Evolutionary conservation across 2,113 vertebrate genomes (phyloP), one percentile per base, ranked within the genome.

Genomic region (Prunella himalayana): DNA sequence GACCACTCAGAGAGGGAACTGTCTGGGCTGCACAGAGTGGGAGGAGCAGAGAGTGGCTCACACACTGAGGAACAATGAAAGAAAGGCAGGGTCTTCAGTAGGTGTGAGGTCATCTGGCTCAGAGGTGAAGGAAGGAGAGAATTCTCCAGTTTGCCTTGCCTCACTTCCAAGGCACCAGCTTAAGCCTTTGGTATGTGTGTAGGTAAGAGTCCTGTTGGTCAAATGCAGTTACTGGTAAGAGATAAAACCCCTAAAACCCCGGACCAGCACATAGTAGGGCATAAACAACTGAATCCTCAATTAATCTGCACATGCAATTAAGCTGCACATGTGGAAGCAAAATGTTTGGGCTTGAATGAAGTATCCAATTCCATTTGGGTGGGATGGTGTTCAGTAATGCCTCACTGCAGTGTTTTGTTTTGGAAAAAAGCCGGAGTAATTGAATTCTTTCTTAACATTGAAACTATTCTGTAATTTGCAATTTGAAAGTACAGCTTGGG

Each of bases 401-500:
- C 82, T 90, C 75, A 45, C 70, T 72, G 66, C 45, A 50, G 33
- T 35, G 54, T 90, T 95, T 65, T 88, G 53, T 82, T 96, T 86
- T 90, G 94, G 88, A 93, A 95, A 90, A 65, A 86, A 88, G 86
- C 37, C 0, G 3, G 57, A 70, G 54, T 77, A 1, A 4, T 94
- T 93, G 37, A 88, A 82, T 93, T 82, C 45, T 88, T 82, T 80
- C 71, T 92, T 80, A 88, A 57, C 45, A 12, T 47, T 30, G 71
- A 73, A 88, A 54, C 59, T 90, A 18, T 86, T 96, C 85, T 64
- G 49, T 65, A 72, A 76, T 65, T 92, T 65, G 42, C 31, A 72
- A 39, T 86, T 86, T 88, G 63, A 61, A 93, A 88, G 82, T 85
- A 70, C 85, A 94, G 90, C 92, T 79, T 93, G 82, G 79, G 92